Conservation (phyloP, 2,113 vertebrate species). For the Phyllostomus hastatus region DNA sequence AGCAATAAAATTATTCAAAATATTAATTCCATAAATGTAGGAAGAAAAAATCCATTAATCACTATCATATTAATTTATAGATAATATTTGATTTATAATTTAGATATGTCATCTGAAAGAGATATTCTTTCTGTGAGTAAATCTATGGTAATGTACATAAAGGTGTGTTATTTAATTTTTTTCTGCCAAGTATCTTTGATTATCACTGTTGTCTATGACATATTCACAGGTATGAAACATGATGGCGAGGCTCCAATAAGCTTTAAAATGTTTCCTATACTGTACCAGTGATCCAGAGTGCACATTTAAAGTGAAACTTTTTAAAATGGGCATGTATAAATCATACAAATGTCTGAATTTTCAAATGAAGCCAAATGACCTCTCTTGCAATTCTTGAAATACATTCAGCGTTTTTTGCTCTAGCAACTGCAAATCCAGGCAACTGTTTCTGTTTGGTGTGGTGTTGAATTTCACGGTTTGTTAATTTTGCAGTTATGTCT, state of each 20-base stretch:
- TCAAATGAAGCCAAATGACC: slow-evolving; percentile 42
- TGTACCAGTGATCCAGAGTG: neutral
- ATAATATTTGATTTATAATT: neutral
- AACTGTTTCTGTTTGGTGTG: slow-evolving; percentile 58
- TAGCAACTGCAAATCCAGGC: slow-evolving; percentile 51
- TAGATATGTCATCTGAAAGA: neutral
- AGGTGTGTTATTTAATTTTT: neutral
- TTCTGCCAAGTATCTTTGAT: neutral
- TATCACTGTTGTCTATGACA: neutral
- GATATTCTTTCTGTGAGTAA: neutral
- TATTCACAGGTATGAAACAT: slow-evolving; percentile 11
- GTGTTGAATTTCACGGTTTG: slow-evolving; percentile 74
- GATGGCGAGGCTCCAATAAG: neutral
- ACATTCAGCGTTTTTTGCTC: slow-evolving; percentile 48
- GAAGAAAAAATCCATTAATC: neutral
- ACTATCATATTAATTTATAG: neutral
- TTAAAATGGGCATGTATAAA: slow-evolving; percentile 25
- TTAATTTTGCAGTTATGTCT: slow-evolving; percentile 74
- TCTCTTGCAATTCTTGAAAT: slow-evolving; percentile 50
- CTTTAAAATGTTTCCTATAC: slow-evolving; percentile 42
- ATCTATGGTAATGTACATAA: neutral
- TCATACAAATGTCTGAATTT: slow-evolving; percentile 60
- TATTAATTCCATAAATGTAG: neutral
- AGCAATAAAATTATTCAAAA: neutral
- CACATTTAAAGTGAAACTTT: neutral